phyloP scores from a whole-genome alignment of 2,113 vertebrate species.

The Motacilla tschutschensis region DNA sequence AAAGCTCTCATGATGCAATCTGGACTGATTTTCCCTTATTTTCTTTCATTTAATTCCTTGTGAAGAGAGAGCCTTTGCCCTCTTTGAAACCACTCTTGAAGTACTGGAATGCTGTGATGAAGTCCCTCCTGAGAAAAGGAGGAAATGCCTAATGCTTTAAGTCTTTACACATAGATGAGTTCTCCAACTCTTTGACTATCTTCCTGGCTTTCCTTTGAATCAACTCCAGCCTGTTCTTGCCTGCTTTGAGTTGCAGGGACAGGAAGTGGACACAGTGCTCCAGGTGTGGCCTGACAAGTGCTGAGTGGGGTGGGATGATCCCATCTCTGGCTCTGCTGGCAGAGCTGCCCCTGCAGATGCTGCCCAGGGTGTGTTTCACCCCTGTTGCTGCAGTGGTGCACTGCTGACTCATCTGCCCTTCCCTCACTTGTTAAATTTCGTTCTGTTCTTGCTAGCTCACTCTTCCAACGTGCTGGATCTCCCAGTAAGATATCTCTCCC shows the following conservation, averaged over 20 bases:
- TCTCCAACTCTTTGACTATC: not conserved
- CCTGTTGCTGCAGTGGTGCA: not conserved
- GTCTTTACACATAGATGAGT: not conserved
- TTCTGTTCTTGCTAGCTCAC: not conserved
- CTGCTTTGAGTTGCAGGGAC: not conserved
- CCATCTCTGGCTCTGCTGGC: not conserved
- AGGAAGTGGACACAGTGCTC: not conserved
- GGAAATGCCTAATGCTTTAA: not conserved
- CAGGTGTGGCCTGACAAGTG: not conserved
- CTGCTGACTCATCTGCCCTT: not conserved
- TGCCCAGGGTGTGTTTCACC: fast-evolving
- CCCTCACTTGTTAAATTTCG: fast-evolving
- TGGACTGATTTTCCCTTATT: not conserved
- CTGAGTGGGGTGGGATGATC: not conserved
- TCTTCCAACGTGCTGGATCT: not conserved
- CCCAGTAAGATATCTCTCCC: not conserved
- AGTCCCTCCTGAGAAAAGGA: fast-evolving
- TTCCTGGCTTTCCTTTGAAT: not conserved
- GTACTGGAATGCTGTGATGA: not conserved
- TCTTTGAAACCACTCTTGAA: not conserved
- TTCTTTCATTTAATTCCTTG: not conserved
- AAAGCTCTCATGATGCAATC: fast-evolving
- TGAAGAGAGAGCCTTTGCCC: not conserved
- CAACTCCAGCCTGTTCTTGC: not conserved
- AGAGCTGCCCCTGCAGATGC: fast-evolving